These are phyloP conservation scores for Heliconius hermathena DNA, from an alignment of 1,140 invertebrate genomes.

Conservation along the genomic window DNA sequence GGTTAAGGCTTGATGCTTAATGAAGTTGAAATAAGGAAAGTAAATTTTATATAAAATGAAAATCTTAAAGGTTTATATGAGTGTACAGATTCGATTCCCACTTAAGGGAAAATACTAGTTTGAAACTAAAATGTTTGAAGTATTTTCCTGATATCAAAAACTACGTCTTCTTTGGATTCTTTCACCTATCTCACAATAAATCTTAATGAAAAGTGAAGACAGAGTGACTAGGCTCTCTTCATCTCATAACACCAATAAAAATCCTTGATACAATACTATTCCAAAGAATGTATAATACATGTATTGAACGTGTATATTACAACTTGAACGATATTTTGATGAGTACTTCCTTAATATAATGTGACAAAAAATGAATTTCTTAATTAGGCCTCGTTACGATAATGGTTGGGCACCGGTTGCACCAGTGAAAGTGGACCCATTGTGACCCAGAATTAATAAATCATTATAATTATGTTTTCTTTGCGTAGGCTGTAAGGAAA, in stretches of 20 bases:
- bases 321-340: constrained; percentile 40
- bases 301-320: neutral
- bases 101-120: no score
- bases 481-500: neutral
- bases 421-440: constrained; percentile 45
- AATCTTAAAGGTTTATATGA: neutral
- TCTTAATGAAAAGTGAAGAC: no score
- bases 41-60: neutral
- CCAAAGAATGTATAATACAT: neutral
- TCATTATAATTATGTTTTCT: constrained; percentile 34
- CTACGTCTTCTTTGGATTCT: no score
- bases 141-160: no score
- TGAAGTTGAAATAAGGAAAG: neutral
- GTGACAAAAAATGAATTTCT: constrained; percentile 46
- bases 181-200: no score
- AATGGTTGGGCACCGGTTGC: constrained; percentile 28
- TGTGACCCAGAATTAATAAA: constrained; percentile 38
- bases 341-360: constrained; percentile 41
- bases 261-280: neutral
- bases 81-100: no score
- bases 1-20: neutral
- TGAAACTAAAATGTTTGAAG: no score
- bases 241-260: neutral
- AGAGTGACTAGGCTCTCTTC: no score
- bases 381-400: constrained; percentile 47